These are phyloP conservation scores for Coracopsis vasa DNA, from an alignment of 2,113 vertebrate species.

Conservation along the genomic window DNA sequence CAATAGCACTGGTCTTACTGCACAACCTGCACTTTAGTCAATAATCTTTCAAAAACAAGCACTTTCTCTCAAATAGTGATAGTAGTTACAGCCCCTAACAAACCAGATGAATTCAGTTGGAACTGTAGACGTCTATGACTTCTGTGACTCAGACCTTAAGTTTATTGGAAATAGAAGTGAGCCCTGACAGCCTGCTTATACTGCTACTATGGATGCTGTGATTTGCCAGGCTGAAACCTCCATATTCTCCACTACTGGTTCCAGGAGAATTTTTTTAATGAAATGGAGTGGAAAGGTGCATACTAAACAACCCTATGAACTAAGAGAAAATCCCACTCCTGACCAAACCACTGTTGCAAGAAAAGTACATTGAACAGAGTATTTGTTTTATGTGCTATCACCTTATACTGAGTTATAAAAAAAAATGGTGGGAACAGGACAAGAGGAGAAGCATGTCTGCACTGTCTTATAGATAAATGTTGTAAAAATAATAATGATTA, in stretches of 20 bases:
- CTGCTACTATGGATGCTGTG: background rate
- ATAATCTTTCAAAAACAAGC: background rate
- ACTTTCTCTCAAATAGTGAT: background rate
- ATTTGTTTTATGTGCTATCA: background rate
- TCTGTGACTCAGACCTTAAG: background rate
- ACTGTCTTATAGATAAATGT: background rate
- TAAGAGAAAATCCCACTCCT: background rate
- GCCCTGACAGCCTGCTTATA: background rate
- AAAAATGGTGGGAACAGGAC: rapidly evolving
- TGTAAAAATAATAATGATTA: background rate
- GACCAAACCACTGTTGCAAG: background rate
- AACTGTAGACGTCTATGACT: background rate
- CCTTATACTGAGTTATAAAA: background rate
- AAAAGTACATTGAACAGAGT: background rate
- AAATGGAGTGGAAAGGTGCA: background rate
- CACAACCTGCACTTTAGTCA: background rate
- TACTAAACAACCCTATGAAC: background rate
- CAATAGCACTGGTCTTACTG: background rate
- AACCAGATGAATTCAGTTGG: background rate
- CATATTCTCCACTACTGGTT: background rate
- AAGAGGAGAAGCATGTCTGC: background rate
- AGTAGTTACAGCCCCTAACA: background rate
- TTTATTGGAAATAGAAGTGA: background rate
- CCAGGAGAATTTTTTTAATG: background rate
- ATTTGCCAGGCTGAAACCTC: background rate